Percentiles rank a stretch among this genome's conserved stretches.
Conservation (phyloP, 2,888 invertebrate genomes). For the Anticlea derivata region DNA sequence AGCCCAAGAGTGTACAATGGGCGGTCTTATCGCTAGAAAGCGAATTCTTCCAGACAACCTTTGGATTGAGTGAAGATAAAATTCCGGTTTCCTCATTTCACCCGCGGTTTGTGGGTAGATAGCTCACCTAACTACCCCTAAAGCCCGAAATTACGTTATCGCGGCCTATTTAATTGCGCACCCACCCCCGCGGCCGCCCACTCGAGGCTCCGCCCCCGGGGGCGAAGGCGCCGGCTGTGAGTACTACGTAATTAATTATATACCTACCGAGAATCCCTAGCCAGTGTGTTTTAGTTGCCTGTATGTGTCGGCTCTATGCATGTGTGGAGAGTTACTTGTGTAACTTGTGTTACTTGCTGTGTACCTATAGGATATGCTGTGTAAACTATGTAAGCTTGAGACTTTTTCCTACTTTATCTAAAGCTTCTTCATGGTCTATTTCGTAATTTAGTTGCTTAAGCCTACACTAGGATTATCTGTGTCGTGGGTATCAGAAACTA, state of each 20-base stretch:
- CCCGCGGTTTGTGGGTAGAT: background rate
- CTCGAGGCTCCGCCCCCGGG: conserved; percentile 40
- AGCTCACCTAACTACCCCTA: conserved; percentile 11
- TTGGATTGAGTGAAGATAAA: no score
- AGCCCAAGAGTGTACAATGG: no score
- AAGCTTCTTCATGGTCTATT: no score
- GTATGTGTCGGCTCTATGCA: conserved; percentile 26
- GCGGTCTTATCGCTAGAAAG: no score
- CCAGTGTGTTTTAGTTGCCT: conserved; percentile 43
- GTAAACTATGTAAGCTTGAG: no score
- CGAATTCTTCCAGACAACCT: no score
- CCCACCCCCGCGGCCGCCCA: conserved; percentile 39
- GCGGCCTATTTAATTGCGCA: conserved; percentile 55
- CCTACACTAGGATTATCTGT: no score
- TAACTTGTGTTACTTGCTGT: background rate
- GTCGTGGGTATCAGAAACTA: no score
- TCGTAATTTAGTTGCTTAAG: no score
- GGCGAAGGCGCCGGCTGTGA: conserved; percentile 23
- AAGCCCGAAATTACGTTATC: conserved; percentile 54
- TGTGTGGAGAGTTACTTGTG: conserved; percentile 10
- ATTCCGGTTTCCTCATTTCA: no score
- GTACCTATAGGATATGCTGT: no score
- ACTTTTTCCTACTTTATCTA: no score
- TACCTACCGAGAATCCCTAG: conserved; percentile 54
- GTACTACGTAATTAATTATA: conserved; percentile 65